Evolutionary conservation across 2,797 vertebrate genomes (phyloP).

Genomic region (Arnoldichthys spilopterus): DNA sequence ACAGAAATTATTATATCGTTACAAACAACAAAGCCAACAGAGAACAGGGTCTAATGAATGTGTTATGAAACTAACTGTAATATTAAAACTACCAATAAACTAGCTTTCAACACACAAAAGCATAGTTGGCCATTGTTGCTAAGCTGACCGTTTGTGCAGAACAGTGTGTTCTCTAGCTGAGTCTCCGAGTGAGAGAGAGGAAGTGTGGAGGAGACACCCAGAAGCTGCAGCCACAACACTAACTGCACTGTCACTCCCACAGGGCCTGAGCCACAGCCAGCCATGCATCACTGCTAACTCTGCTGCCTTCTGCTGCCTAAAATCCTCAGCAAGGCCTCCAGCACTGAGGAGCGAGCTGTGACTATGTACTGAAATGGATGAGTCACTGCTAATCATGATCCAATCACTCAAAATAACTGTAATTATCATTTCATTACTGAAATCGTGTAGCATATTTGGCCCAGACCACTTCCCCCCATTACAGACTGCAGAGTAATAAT

Average conservation of each 20-base stretch:
- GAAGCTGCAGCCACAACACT: conserved; percentile 50
- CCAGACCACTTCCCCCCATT: background rate
- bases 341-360: background rate
- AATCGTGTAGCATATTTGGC: conserved; percentile 1
- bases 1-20: background rate
- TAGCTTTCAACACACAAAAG: conserved; percentile 5
- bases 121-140: conserved; percentile 21
- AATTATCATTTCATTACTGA: conserved; percentile 32
- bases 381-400: conserved; percentile 20
- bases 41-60: background rate
- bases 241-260: conserved; percentile 19
- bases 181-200: conserved; percentile 27
- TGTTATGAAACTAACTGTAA: no score
- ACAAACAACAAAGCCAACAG: background rate
- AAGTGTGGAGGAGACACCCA: conserved; percentile 51
- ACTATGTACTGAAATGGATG: conserved; percentile 13
- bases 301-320: conserved; percentile 17
- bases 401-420: conserved; percentile 11
- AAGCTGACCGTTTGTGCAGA: conserved; percentile 30
- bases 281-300: conserved; percentile 12
- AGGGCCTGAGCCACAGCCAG: conserved; percentile 14
- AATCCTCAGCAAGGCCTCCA: conserved; percentile 16
- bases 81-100: background rate
- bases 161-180: conserved; percentile 34
- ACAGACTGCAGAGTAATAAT: background rate